Evolutionary conservation across 2,888 invertebrate genomes (phyloP).

Genomic region (Chrysolina haemoptera): DNA sequence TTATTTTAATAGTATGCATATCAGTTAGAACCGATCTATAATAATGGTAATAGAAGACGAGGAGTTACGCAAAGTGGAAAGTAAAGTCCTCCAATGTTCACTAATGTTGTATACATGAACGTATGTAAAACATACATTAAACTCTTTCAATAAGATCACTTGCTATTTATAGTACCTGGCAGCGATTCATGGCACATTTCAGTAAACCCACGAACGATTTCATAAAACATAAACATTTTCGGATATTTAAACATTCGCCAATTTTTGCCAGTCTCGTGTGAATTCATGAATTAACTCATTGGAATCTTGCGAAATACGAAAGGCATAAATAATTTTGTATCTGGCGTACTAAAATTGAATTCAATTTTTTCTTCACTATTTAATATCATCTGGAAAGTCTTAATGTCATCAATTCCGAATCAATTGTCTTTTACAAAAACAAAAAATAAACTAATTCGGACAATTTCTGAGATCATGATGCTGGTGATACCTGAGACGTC

Average conservation of each 20-base stretch:
- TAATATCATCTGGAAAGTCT: too few relatives aligned
- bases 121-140: constrained; percentile 43
- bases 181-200: constrained; percentile 39
- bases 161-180: constrained; percentile 58
- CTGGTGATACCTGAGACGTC: too few relatives aligned
- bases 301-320: neutral
- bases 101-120: constrained; percentile 23
- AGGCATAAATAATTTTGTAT: too few relatives aligned
- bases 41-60: constrained; percentile 17
- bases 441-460: too few relatives aligned
- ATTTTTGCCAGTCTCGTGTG: neutral
- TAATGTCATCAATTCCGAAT: too few relatives aligned
- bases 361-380: too few relatives aligned
- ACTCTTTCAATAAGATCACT: constrained; percentile 56
- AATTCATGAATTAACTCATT: neutral
- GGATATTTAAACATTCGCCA: constrained; percentile 24
- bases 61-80: constrained; percentile 44
- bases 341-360: too few relatives aligned
- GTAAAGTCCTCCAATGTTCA: constrained; percentile 39
- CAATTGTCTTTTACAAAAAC: too few relatives aligned
- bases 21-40: constrained; percentile 20
- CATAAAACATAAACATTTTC: constrained; percentile 22
- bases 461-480: too few relatives aligned
- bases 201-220: constrained; percentile 29
- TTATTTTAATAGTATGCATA: constrained; percentile 11